Base-by-base conservation (phyloP, 2,113 vertebrate species). In the Oxyura jamaicensis region DNA sequence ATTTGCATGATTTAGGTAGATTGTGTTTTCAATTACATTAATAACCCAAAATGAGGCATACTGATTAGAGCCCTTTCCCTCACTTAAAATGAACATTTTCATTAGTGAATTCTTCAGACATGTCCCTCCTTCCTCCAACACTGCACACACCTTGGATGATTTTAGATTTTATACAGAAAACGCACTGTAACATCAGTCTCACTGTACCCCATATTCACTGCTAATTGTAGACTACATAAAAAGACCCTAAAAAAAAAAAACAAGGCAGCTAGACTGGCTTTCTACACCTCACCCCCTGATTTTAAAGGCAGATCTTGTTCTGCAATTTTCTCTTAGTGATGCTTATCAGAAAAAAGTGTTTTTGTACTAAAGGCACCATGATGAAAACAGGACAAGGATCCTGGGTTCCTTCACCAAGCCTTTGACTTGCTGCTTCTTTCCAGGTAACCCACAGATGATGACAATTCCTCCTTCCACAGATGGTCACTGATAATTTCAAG, bases 1-100 rank as follows among this genome's bases (percentile, higher is more conserved):
- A 97, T 97, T 96, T 97, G 79, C 87, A 86, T 96, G 83, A 97
- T 97, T 97, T 97, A 95, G 86, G 77, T 81, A 86, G 94, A 85
- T 44, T 91, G 73, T 96, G 66, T 96, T 97, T 96, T 97, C 96
- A 92, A 84, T 95, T 94, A 96, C 73, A 94, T 92, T 91, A 96
- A 97, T 97, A 97, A 98, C 87, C 84, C 75, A 94, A 96, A 95
- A 91, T 60, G 94, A 80, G 55, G 67, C 85, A 85, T 36, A 83
- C 79, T 94, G 96, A 97, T 98, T 93, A 96, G n/a, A 96, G 76
- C 77, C 83, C 82, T 93, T 95, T 91, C 91, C 60, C 94, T 91
- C 91, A 77, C 82, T 95, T 84, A 95, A 94, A 97, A 92, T 1
- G 19, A 96, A 83, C 46, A 73, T 68, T 86, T 95, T 87, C 81